Conservation (phyloP, 2,797 vertebrate species). For the Phataginus tricuspis region DNA sequence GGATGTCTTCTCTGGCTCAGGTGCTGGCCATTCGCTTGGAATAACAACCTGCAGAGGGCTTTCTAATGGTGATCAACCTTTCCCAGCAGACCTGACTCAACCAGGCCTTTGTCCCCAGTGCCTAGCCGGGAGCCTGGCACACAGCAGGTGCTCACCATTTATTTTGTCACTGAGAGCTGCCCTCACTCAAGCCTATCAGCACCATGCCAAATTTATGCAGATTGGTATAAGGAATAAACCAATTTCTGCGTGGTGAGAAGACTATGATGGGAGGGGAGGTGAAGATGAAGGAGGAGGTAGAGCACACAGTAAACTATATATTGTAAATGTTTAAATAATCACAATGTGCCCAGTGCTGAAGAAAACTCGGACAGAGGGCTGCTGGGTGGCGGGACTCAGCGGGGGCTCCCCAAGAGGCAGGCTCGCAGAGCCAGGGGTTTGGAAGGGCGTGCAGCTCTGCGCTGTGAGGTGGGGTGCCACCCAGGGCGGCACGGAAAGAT, state of each 20-base stretch:
- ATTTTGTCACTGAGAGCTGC: background rate
- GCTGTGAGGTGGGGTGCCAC: background rate
- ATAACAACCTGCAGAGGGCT: background rate
- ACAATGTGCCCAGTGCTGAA: background rate
- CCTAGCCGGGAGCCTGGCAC: background rate
- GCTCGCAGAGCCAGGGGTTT: background rate
- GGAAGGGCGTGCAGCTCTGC: background rate
- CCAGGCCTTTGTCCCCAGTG: accelerated
- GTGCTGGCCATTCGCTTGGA: background rate
- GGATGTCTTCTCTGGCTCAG: background rate
- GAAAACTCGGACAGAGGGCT: background rate
- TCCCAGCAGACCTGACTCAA: too few species aligned
- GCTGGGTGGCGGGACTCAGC: background rate
- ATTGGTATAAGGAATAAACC: background rate
- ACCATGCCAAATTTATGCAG: background rate
- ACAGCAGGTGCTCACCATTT: background rate
- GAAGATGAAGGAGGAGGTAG: background rate
- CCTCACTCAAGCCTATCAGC: background rate
- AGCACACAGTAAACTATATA: background rate
- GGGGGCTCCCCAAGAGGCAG: background rate
- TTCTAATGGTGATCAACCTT: background rate
- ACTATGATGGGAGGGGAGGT: background rate
- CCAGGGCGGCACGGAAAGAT: background rate
- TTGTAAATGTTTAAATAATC: background rate
- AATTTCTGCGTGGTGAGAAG: background rate